Conservation (phyloP, 2,113 vertebrate genomes). For the Caretta caretta region DNA sequence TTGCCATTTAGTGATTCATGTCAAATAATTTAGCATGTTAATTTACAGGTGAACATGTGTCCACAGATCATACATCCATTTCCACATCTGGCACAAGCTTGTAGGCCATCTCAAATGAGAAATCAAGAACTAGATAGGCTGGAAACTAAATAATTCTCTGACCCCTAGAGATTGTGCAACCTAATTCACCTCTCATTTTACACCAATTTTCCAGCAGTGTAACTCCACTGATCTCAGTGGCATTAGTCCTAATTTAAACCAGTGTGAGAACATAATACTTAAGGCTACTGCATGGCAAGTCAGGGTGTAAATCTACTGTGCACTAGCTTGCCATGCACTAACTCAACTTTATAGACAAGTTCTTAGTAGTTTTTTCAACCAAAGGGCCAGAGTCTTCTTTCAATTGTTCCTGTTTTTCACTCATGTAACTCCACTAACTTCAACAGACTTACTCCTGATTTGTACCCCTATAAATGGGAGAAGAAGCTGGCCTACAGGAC, state of each 20-base stretch:
- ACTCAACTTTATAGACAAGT: no score
- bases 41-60: background rate
- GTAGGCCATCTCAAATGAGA: background rate
- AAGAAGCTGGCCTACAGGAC: background rate
- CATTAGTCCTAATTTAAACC: background rate
- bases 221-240: background rate
- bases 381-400: background rate
- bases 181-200: background rate
- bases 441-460: background rate
- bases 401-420: background rate
- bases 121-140: rapidly evolving
- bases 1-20: background rate
- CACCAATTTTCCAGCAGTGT: background rate
- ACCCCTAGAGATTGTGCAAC: background rate
- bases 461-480: background rate
- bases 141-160: background rate
- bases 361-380: background rate
- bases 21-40: background rate
- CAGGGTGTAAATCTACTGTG: no score
- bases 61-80: background rate
- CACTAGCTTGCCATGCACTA: no score
- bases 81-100: background rate
- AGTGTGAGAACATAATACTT: background rate
- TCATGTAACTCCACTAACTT: background rate
- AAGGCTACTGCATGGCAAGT: background rate